Evolutionary conservation across 1,140 invertebrate genomes (phyloP).

Genomic region (Theocolax elegans): DNA sequence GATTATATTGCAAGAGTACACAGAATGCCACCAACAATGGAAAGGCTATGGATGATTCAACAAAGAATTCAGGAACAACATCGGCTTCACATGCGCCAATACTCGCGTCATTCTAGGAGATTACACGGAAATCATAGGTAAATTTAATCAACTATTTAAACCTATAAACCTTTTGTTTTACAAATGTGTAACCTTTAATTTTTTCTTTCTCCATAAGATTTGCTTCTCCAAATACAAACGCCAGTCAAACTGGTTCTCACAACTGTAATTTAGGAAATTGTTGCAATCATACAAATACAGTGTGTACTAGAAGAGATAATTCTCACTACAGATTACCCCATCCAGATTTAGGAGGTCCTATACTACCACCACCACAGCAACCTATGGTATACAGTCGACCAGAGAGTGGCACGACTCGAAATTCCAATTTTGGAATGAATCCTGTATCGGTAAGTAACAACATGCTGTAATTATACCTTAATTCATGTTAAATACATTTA

Average conservation of each 20-base stretch:
- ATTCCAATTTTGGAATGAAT: conserved; percentile 51
- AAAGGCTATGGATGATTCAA: conserved; percentile 78
- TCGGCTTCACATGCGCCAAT: conserved; percentile 54
- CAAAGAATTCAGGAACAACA: conserved; percentile 78
- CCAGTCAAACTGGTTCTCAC: conserved; percentile 49
- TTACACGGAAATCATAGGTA: conserved; percentile 13
- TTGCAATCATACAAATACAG: conserved; percentile 46
- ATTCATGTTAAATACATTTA: too few species aligned
- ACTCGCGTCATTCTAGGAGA: conserved; percentile 3
- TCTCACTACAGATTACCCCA: conserved; percentile 28
- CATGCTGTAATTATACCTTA: conserved; percentile 43
- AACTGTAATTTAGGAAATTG: conserved; percentile 45
- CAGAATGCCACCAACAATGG: conserved; percentile 79
- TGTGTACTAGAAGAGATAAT: conserved; percentile 45
- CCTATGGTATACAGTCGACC: conserved; percentile 68
- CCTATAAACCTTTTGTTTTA: not conserved
- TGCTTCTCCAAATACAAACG: conserved; percentile 48
- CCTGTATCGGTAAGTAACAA: too few species aligned
- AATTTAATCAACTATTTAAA: not conserved
- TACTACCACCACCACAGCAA: conserved; percentile 60
- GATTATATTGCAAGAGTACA: conserved; percentile 46
- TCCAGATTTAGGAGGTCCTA: conserved; percentile 38
- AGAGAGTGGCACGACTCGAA: conserved; percentile 48
- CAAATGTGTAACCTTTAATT: too few species aligned
- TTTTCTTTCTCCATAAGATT: conserved; percentile 43